Conservation (phyloP, 2,797 vertebrate genomes). For the Iguana delicatissima region DNA sequence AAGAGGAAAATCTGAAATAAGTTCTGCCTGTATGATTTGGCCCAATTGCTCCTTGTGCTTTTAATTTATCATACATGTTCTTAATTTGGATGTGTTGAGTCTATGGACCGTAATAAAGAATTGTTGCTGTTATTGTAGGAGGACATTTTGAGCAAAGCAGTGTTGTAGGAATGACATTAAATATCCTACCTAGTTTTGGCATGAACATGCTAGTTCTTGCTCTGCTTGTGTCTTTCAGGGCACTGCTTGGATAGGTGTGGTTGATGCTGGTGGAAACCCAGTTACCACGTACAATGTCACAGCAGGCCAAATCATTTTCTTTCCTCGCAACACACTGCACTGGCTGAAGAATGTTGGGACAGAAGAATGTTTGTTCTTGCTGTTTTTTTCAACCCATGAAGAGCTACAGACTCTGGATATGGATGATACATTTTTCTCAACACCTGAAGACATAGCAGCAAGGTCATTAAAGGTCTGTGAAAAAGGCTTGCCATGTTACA, state of each 20-base stretch:
- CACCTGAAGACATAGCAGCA: conserved; percentile 77
- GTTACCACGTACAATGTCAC: conserved; percentile 74
- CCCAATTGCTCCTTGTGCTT: no score
- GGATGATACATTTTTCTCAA: conserved; percentile 76
- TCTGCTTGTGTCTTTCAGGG: conserved; percentile 64
- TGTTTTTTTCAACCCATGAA: conserved; percentile 79
- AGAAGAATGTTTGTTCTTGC: conserved; percentile 76
- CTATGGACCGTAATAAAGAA: no score
- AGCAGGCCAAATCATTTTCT: conserved; percentile 77
- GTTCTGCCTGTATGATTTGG: no score
- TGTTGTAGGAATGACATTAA: background rate
- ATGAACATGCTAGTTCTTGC: background rate
- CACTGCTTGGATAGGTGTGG: conserved; percentile 74
- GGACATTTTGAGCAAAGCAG: no score
- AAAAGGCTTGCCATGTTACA: background rate
- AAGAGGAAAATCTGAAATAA: no score
- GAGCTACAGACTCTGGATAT: conserved; percentile 78
- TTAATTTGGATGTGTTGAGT: no score
- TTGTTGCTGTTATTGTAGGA: no score
- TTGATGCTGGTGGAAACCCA: conserved; percentile 56
- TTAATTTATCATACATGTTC: no score
- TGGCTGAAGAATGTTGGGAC: conserved; percentile 77
- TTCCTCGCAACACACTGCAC: conserved; percentile 76
- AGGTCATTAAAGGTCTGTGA: conserved; percentile 73
- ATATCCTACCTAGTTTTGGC: background rate